phyloP scores from a whole-genome alignment of 2,888 invertebrate species.

The Criorhina ranunculi region DNA sequence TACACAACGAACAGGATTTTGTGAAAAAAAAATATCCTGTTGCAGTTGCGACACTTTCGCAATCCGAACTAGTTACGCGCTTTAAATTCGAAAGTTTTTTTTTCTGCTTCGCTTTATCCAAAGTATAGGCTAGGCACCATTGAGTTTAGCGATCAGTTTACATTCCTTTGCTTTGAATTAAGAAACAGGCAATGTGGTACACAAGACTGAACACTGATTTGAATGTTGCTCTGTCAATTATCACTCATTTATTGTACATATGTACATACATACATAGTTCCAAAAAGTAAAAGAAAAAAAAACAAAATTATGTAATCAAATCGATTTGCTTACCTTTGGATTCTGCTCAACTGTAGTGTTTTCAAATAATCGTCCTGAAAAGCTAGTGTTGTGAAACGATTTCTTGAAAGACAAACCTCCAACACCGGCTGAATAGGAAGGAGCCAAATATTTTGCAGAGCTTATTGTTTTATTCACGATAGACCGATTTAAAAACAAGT shows the following conservation, averaged over 20 bases:
- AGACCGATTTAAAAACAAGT: slow-evolving; percentile 80
- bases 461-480: slow-evolving; percentile 64
- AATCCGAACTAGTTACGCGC: slow-evolving; percentile 55
- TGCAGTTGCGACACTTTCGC: slow-evolving; percentile 62
- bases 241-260: not conserved
- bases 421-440: slow-evolving; percentile 7
- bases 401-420: slow-evolving; percentile 47
- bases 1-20: slow-evolving; percentile 70
- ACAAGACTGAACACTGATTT: not conserved
- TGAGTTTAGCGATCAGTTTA: slow-evolving; percentile 27
- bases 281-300: no score
- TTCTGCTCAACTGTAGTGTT: slow-evolving; percentile 4
- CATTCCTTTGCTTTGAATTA: not conserved
- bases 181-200: not conserved
- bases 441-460: slow-evolving; percentile 20
- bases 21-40: slow-evolving; percentile 54
- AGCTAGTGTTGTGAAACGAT: slow-evolving; percentile 36
- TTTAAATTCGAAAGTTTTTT: slow-evolving; percentile 69
- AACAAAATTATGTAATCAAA: slow-evolving; percentile 53
- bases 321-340: slow-evolving; percentile 56
- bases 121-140: slow-evolving; percentile 6
- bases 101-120: slow-evolving; percentile 32
- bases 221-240: not conserved
- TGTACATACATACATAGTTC: no score
- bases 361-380: slow-evolving; percentile 26